Percentiles rank a stretch among this genome's conserved stretches.
Evolutionary conservation across 2,888 invertebrate species (phyloP).

Genomic region (Xestia rhomboidea): DNA sequence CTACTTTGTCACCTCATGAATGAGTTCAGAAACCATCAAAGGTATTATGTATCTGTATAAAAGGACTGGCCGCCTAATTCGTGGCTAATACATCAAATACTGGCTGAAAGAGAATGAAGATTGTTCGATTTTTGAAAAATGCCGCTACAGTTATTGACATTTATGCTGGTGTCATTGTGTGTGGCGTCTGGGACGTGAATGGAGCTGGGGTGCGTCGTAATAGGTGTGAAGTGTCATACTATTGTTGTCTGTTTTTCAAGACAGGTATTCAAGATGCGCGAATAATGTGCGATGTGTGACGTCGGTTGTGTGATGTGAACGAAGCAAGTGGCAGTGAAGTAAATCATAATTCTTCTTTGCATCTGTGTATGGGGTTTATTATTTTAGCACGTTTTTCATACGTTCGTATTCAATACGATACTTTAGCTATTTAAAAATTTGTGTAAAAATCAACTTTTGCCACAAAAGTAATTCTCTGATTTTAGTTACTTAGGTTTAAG

Average conservation of each 20-base stretch:
- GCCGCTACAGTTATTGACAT: slow-evolving; percentile 85
- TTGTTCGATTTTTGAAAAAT: slow-evolving; percentile 81
- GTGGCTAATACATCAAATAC: slow-evolving; percentile 88
- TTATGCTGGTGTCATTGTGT: slow-evolving; percentile 88
- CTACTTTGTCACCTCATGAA: slow-evolving; percentile 87
- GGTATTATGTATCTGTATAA: slow-evolving; percentile 78
- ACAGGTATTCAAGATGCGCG: slow-evolving; percentile 81
- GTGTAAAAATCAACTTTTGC: slow-evolving; percentile 13
- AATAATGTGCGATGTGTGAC: slow-evolving; percentile 72
- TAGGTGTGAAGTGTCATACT: slow-evolving; percentile 89
- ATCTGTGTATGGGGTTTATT: not conserved
- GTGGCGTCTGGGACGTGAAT: slow-evolving; percentile 87
- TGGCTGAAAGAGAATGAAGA: slow-evolving; percentile 81
- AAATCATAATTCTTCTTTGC: slow-evolving; percentile 34
- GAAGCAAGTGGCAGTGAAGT: slow-evolving; percentile 51
- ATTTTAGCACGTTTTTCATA: not conserved
- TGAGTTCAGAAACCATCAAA: slow-evolving; percentile 79
- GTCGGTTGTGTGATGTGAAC: slow-evolving; percentile 69
- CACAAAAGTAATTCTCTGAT: slow-evolving; percentile 13
- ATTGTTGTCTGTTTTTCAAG: slow-evolving; percentile 80
- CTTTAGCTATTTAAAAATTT: slow-evolving; percentile 3
- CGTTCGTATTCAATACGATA: not conserved
- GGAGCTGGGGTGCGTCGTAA: slow-evolving; percentile 85
- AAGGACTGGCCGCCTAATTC: slow-evolving; percentile 87
- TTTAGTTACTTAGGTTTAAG: not conserved